Evolutionary conservation across 2,888 invertebrate species (phyloP).

Genomic region (Protonemura montana): DNA sequence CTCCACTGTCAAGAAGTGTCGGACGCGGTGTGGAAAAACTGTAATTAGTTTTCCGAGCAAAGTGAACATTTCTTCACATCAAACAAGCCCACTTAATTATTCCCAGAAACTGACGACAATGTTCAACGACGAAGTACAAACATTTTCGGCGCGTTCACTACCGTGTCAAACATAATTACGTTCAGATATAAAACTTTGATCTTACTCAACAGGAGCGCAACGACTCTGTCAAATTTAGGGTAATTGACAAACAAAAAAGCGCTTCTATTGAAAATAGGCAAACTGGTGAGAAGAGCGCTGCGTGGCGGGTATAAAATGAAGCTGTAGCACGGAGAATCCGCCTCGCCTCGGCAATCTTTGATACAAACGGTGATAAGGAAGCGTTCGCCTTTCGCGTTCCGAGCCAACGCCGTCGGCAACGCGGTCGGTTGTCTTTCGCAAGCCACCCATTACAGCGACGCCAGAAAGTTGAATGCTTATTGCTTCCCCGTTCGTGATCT

Average conservation of each 20-base stretch:
- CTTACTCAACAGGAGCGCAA: background rate
- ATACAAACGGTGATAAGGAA: background rate
- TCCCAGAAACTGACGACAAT: background rate
- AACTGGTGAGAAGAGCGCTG: background rate
- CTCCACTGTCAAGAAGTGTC: too few relatives aligned
- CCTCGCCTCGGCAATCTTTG: background rate
- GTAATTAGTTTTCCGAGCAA: background rate
- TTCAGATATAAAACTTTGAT: background rate
- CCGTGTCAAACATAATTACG: background rate
- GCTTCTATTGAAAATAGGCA: background rate
- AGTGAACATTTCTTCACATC: background rate
- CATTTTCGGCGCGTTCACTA: background rate
- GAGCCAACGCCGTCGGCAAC: background rate
- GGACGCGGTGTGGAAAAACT: background rate
- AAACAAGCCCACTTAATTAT: background rate
- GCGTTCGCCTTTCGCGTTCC: background rate
- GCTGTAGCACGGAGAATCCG: background rate
- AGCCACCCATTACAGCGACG: background rate
- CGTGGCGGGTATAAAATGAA: background rate
- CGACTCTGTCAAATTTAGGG: background rate
- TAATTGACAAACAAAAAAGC: constrained; percentile 7
- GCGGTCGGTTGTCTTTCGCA: background rate
- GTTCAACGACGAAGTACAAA: background rate
- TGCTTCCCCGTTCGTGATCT: background rate
- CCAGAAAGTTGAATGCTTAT: background rate